Evolutionary conservation across 2,888 invertebrate species (phyloP).

Genomic region (Horisme vitalbata): DNA sequence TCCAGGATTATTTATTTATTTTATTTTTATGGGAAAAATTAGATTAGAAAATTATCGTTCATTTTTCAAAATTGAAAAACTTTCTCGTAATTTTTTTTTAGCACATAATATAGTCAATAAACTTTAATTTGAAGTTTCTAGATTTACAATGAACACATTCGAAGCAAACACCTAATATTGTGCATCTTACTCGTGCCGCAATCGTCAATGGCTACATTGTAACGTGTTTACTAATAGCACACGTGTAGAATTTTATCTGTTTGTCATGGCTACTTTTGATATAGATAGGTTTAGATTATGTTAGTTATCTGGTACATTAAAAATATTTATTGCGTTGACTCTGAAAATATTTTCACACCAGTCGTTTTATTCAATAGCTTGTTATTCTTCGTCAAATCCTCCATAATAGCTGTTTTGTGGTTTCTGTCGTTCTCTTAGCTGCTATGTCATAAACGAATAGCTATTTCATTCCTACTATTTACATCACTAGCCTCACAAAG

Average conservation of each 20-base stretch:
- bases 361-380: too few species aligned
- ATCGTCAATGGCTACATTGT: conserved; percentile 41
- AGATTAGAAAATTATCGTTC: too few species aligned
- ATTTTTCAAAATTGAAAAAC: too few species aligned
- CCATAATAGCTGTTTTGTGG: too few species aligned
- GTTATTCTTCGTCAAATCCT: too few species aligned
- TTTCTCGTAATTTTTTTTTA: too few species aligned
- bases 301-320: neutral
- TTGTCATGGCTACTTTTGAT: conserved; percentile 23
- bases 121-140: neutral
- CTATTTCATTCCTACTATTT: conserved; percentile 9
- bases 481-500: conserved; percentile 16
- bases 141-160: conserved; percentile 4
- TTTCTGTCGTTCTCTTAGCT: neutral
- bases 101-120: too few species aligned
- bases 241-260: conserved; percentile 50
- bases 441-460: neutral
- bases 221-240: conserved; percentile 42
- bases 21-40: too few species aligned
- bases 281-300: conserved; percentile 1
- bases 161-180: conserved; percentile 1
- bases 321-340: too few species aligned
- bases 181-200: conserved; percentile 28
- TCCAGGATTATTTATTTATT: too few species aligned
- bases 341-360: too few species aligned